Base-by-base conservation (phyloP, 35 echinoderm and acorn worm genomes). In the Diadema setosum region DNA sequence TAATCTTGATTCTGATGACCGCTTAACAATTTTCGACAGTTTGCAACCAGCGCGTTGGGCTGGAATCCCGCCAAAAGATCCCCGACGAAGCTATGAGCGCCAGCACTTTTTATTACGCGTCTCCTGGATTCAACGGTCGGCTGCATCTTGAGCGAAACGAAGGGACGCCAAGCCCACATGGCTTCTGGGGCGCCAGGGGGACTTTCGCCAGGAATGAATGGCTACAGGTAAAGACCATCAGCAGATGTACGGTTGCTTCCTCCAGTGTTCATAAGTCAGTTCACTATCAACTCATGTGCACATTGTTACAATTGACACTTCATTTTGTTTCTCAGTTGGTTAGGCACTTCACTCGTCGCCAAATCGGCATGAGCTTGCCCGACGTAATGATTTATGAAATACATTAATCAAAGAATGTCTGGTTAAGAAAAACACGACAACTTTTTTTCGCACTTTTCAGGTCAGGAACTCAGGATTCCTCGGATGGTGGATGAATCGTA, bases 221-320 rank as follows among this genome's bases (percentile, higher is more conserved):
- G 73, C 73, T 78, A 3, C 73, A 78, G 73, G 73, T 78, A 16
- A 52, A n/a, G n/a, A n/a, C n/a, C n/a, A n/a, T n/a, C n/a, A n/a
- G n/a, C n/a, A n/a, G n/a, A 29, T 63, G 1, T 20, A 63, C n/a
- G 31, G 23, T 63, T 23, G n/a, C 31, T 20, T 26, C 58, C 23
- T 63, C 31, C 58, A 0, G 31, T 20, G 16, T 11, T 63, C n/a
- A 26, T 63, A 60, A 60, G 30, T 4, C n/a, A n/a, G n/a, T n/a
- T n/a, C n/a, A n/a, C n/a, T n/a, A n/a, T n/a, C n/a, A n/a, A n/a
- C n/a, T n/a, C n/a, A 55, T 55, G 0, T 55, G 49, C 14, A 55
- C 49, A 55, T 21, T 21, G 0, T 55, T 1, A 55, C 49, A 55
- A n/a, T 55, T 55, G 49, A n/a, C n/a, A n/a, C n/a, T n/a, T n/a